A percentile compares a stretch with the other conserved stretches of the same genome.
Evolutionary conservation across 37 sponge, comb jelly and placozoan genomes (phyloP).

Genomic region (Cliona cf. orientalis): DNA sequence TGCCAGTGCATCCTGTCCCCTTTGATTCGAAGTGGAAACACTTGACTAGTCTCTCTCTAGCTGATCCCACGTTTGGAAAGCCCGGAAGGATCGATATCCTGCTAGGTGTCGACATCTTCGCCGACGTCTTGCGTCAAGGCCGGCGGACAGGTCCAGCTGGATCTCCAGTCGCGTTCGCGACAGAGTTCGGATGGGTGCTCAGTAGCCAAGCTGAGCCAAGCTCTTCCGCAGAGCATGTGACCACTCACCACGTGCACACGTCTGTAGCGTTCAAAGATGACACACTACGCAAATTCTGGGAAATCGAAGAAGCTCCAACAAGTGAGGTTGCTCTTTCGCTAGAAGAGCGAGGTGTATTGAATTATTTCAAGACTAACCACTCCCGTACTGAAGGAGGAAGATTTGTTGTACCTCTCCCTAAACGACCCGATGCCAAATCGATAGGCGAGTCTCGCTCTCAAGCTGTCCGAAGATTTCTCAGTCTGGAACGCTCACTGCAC

Average conservation of each 20-base stretch:
- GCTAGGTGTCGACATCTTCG: too few species aligned
- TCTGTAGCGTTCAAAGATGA: too few species aligned
- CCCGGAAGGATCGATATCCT: constrained; percentile 31
- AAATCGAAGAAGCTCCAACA: constrained; percentile 6
- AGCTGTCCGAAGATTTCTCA: constrained; percentile 26
- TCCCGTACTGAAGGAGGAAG: constrained; percentile 13
- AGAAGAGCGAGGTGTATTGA: constrained; percentile 6
- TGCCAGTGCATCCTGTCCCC: constrained; percentile 24
- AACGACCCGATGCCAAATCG: neutral
- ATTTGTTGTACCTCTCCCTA: constrained; percentile 29
- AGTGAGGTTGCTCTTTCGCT: neutral
- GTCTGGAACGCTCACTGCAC: constrained; percentile 18
- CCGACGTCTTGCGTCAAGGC: constrained; percentile 5
- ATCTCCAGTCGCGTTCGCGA: constrained; percentile 23
- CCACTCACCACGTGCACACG: neutral
- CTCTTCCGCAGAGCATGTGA: neutral
- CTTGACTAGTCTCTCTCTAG: constrained; percentile 3
- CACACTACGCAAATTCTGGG: too few species aligned
- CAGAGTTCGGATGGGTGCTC: constrained; percentile 39
- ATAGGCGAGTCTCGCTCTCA: constrained; percentile 29
- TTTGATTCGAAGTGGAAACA: constrained; percentile 34
- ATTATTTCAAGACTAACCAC: constrained; percentile 16
- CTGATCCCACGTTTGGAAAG: constrained; percentile 25
- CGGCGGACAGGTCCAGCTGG: constrained; percentile 26
- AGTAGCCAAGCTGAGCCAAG: neutral